Base-by-base conservation (phyloP, 2,888 invertebrate species). In the Cylindroiulus punctatus region DNA sequence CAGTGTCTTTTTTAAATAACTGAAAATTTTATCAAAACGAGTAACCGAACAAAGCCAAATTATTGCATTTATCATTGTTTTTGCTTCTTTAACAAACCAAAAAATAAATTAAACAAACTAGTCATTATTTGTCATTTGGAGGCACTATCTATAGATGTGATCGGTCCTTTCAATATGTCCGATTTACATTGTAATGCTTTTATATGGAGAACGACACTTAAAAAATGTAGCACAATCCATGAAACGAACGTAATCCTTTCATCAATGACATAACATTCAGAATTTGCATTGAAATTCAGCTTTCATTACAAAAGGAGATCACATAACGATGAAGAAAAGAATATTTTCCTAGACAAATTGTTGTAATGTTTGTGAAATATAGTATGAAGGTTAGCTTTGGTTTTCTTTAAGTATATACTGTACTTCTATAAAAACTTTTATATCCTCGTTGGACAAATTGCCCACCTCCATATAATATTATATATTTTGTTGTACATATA, bases 401-500 rank as follows among this genome's bases (percentile, higher is more conserved):
- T 65, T 8, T 26, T 30, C 76, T 76, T 30, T 76, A 76, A 76
- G 30, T 76, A 30, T 76, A 30, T n/a, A n/a, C n/a, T n/a, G n/a
- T n/a, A n/a, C 30, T 26, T 26, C 30, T n/a, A 30, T 76, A 30
- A 14, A 10, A 76, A 76, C 4, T 76, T 76, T 76, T 76, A 30
- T 76, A 76, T 76, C 17, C 30, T 26, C 30, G 76, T 76, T 76
- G 76, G 76, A 76, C 30, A 76, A 30, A 30, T 76, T 76, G 57
- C 57, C 57, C 57, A 14, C 44, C 14, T 44, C 44, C 44, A 22
- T 57, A 57, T 8, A 22, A 17, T 57, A 22, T 19, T 57, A 19
- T 57, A 26, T 26, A 76, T 30, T 76, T 76, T 76, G 30, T 76
- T 76, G 76, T 76, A 76, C 22, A 57, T 76, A 76, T 76, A 76